Evolutionary conservation across 2,797 vertebrate species (phyloP), one percentile per base, ranked within the genome.

Genomic region (Otolemur crassicaudatus): DNA sequence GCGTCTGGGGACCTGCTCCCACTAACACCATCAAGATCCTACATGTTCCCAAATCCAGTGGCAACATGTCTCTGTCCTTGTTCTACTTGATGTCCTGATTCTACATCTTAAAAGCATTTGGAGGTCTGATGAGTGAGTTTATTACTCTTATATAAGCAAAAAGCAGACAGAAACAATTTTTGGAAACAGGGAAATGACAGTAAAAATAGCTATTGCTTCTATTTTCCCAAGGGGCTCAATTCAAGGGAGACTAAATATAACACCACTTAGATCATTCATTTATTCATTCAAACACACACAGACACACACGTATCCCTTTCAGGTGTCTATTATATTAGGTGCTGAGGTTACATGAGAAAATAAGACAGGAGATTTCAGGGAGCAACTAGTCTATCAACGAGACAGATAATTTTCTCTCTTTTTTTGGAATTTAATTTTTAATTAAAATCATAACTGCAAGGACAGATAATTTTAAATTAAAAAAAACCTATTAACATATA

Each of bases 31-130:
- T 46, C 60, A 31, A 75, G 92, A 73, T 77, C 40, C 25, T 43
- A 49, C 40, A 27, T 8, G 10, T 40, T 69, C 67, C 77, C 93
- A 90, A 72, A 73, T 46, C n/a, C 82, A 23, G 9, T 7, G 20
- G 46, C 10, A 34, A 60, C 11, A 20, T 20, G 25, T 56, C 63
- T 90, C 27, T 67, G 31, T 60, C 63, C 37, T 92, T 8, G 0
- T 73, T 91, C 79, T 56, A 86, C 60, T 86, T 70, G 49, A 40
- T 91, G 29, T 65, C 60, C 75, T 89, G 61, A 85, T 85, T 93
- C 88, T 67, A 89, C 89, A 63, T 37, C 25, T 31, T 91, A 63
- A 87, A 92, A 76, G 37, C 23, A 37, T 61, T 40, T 87, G 80
- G 70, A 67, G 60, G 27, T 61, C 79, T 80, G 12, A 27, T 31